A percentile compares a stretch with the other conserved stretches of the same genome.
Conservation (phyloP, 30 jellyfish, hydroid and myxozoan species). For the Hydractinia echinata region DNA sequence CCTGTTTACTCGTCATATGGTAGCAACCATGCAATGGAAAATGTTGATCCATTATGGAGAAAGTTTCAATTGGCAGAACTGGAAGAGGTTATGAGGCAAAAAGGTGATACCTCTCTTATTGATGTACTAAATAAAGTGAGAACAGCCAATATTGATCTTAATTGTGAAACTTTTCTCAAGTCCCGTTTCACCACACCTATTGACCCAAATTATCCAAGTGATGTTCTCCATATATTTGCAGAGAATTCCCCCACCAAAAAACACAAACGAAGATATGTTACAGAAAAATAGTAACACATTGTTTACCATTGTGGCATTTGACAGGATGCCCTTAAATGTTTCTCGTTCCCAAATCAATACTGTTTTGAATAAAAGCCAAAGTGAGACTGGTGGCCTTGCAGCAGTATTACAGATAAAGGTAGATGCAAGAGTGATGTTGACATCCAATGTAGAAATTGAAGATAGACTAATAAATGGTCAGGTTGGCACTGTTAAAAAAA, state of each 20-base stretch:
- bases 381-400: no score
- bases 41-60: not conserved
- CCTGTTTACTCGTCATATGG: not conserved
- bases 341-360: no score
- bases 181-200: constrained; percentile 11
- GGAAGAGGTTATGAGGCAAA: constrained; percentile 18
- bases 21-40: not conserved
- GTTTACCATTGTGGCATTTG: no score
- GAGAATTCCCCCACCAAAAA: constrained; percentile 15
- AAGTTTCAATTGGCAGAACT: constrained; percentile 20
- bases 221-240: constrained; percentile 25
- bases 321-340: no score
- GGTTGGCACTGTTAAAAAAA: constrained; percentile 6
- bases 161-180: not conserved
- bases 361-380: no score
- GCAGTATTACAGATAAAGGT: no score
- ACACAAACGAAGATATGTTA: not conserved
- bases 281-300: not conserved
- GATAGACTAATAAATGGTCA: no score
- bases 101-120: constrained; percentile 12
- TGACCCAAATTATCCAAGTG: constrained; percentile 21
- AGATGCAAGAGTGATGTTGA: no score
- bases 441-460: no score
- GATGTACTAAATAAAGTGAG: constrained; percentile 26
- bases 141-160: constrained; percentile 2